These are phyloP conservation scores for Epinotia bilunana DNA, from an alignment of 2,888 invertebrate genomes.

Conservation along the genomic window DNA sequence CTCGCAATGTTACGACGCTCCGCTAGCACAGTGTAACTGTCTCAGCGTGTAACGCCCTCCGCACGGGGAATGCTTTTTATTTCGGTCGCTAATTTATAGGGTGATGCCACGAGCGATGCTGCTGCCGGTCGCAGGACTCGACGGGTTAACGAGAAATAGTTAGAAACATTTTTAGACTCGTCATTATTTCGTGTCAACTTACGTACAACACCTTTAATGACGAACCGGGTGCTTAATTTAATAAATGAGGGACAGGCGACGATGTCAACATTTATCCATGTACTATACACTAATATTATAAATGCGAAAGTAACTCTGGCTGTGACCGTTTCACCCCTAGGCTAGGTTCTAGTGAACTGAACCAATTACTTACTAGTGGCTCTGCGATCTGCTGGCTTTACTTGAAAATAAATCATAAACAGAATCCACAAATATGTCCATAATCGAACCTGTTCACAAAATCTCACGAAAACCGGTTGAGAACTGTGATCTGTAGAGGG, in stretches of 20 bases:
- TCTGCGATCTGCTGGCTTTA: too few relatives aligned
- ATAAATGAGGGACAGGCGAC: constrained; percentile 1
- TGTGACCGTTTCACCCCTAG: too few relatives aligned
- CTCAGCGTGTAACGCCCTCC: constrained; percentile 56
- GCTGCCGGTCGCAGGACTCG: constrained; percentile 44
- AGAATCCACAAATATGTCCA: too few relatives aligned
- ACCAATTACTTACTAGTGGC: too few relatives aligned
- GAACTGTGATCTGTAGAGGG: too few relatives aligned
- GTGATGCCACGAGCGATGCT: constrained; percentile 49
- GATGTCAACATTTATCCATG: background rate
- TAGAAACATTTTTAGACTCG: constrained; percentile 43
- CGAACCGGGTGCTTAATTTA: background rate
- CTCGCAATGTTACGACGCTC: constrained; percentile 12
- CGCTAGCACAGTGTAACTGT: constrained; percentile 33
- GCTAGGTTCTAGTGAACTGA: too few relatives aligned
- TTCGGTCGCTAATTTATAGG: constrained; percentile 73
- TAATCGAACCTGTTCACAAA: too few relatives aligned
- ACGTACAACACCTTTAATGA: constrained; percentile 7
- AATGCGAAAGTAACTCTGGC: too few relatives aligned
- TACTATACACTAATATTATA: background rate
- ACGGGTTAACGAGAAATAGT: constrained; percentile 53
- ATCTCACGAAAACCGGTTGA: too few relatives aligned
- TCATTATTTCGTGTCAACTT: constrained; percentile 19
- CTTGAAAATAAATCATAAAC: too few relatives aligned
- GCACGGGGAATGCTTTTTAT: constrained; percentile 65